phyloP scores from a whole-genome alignment of 2,797 vertebrate species.

The Aplochiton taeniatus region DNA sequence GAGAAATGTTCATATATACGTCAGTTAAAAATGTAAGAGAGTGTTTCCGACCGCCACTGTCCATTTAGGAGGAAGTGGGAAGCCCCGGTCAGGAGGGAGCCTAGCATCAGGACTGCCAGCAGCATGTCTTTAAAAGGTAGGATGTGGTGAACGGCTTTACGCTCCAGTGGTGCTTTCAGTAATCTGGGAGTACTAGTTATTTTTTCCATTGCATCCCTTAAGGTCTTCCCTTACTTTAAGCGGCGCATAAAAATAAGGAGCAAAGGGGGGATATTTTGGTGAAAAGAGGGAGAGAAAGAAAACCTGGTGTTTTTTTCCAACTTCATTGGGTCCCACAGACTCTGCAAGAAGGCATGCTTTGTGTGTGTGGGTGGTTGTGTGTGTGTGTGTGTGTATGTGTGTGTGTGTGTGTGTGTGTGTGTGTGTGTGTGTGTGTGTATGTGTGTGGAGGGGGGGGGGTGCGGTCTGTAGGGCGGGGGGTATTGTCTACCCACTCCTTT shows the following conservation, averaged over 20 bases:
- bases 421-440: slow-evolving; percentile 9
- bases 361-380: slow-evolving; percentile 10
- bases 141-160: slow-evolving; percentile 52
- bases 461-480: slow-evolving; percentile 60
- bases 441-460: slow-evolving; percentile 19
- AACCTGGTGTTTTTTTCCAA: too few relatives aligned
- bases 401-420: slow-evolving; percentile 3
- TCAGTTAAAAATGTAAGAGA: slow-evolving; percentile 59
- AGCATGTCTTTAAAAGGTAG: slow-evolving; percentile 62
- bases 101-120: too few relatives aligned
- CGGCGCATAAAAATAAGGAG: too few relatives aligned
- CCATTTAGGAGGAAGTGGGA: slow-evolving; percentile 57
- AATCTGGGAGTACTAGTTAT: slow-evolving; percentile 38
- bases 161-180: slow-evolving; percentile 46
- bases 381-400: slow-evolving; percentile 15
- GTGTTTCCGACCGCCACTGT: slow-evolving; percentile 55
- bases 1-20: slow-evolving; percentile 66
- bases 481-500: slow-evolving; percentile 52
- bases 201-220: slow-evolving; percentile 37
- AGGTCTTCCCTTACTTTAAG: too few relatives aligned
- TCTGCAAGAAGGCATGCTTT: too few relatives aligned
- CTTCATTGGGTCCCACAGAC: too few relatives aligned
- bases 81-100: slow-evolving; percentile 46
- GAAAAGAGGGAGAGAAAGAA: too few relatives aligned
- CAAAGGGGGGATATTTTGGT: too few relatives aligned